Percentiles rank a stretch among this genome's conserved stretches.
These are phyloP conservation scores for Dolichomitus sp. DNA, from an alignment of 2,888 invertebrate genomes.

Conservation along the genomic window DNA sequence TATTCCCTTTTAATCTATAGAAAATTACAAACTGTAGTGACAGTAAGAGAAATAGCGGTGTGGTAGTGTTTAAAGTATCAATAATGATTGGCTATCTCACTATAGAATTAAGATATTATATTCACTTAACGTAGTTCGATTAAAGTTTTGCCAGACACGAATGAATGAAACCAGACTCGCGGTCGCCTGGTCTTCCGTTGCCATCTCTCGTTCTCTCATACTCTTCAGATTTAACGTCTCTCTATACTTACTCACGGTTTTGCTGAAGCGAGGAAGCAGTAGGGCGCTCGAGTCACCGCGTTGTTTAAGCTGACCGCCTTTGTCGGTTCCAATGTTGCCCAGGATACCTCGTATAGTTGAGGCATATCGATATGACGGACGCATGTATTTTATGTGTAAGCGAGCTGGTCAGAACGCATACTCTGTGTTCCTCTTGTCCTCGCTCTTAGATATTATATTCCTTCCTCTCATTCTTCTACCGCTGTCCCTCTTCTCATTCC, in stretches of 20 bases:
- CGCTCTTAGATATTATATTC: constrained; percentile 42
- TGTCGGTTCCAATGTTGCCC: constrained; percentile 72
- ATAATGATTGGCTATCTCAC: neutral
- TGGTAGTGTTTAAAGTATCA: neutral
- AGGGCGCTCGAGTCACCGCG: constrained; percentile 35
- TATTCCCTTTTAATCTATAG: neutral
- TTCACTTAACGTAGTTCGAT: constrained; percentile 14
- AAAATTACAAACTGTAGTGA: neutral
- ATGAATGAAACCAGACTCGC: constrained; percentile 20
- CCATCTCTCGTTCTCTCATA: constrained; percentile 1
- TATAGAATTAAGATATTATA: neutral
- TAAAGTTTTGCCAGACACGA: constrained; percentile 30
- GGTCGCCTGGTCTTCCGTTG: constrained; percentile 8
- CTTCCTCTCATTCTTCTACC: constrained; percentile 58
- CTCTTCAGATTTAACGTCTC: constrained; percentile 3
- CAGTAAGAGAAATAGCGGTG: neutral
- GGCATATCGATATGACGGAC: constrained; percentile 83
- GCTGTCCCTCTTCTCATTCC: constrained; percentile 46
- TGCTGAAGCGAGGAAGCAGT: constrained; percentile 9
- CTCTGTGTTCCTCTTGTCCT: constrained; percentile 40
- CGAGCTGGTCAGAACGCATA: constrained; percentile 45
- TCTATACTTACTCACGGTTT: neutral
- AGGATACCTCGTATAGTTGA: constrained; percentile 64
- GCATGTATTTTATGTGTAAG: constrained; percentile 82
- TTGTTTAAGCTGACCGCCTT: constrained; percentile 66